Percentiles rank a stretch among this genome's conserved stretches.
phyloP scores from a whole-genome alignment of 1,140 invertebrate species.

The Pogonomyrmex californicus region DNA sequence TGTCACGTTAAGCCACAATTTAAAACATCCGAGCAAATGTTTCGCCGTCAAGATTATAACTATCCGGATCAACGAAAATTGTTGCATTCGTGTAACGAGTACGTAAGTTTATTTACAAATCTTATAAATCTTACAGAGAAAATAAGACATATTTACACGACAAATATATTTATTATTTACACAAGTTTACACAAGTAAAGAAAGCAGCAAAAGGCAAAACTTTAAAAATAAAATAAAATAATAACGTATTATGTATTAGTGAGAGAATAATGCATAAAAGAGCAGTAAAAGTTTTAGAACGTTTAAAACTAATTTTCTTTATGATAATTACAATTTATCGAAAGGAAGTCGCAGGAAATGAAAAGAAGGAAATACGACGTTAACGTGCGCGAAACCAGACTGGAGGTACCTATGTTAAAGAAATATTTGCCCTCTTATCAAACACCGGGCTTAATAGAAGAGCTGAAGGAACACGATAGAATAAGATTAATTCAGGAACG shows the following conservation, averaged over 20 bases:
- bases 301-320: not conserved
- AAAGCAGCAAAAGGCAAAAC: not conserved
- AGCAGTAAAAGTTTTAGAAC: not conserved
- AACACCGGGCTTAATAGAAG: constrained; percentile 71
- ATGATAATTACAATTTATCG: not conserved
- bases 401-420: constrained; percentile 60
- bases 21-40: not conserved
- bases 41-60: not conserved
- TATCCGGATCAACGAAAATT: constrained; percentile 6
- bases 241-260: no score
- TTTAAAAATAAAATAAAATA: constrained; percentile 7
- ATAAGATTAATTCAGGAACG: constrained; percentile 72
- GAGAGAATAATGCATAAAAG: not conserved
- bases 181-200: not conserved
- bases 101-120: not conserved
- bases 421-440: constrained; percentile 74
- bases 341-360: not conserved
- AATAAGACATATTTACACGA: not conserved
- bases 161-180: not conserved
- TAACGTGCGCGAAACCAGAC: not conserved
- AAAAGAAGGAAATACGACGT: constrained; percentile 6
- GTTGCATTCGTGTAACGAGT: not conserved
- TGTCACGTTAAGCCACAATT: constrained; percentile 22
- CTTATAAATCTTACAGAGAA: not conserved
- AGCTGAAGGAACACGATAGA: constrained; percentile 74